These are phyloP conservation scores for Drosophila niveifrons DNA, from an alignment of 2,888 invertebrate species.

Conservation along the genomic window DNA sequence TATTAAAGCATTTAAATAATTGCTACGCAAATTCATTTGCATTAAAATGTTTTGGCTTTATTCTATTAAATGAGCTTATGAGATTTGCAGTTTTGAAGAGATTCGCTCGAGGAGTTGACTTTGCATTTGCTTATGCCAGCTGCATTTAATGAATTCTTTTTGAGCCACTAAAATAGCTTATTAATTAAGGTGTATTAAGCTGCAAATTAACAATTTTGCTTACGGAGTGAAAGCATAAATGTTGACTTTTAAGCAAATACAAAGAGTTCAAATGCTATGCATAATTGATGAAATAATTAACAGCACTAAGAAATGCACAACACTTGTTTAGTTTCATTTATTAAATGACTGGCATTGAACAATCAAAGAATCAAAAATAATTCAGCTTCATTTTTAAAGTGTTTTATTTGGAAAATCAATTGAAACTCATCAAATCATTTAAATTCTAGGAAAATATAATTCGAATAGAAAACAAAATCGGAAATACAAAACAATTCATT, in stretches of 20 bases:
- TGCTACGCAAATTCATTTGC: slow-evolving; percentile 9
- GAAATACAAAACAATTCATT: no score
- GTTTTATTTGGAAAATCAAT: no score
- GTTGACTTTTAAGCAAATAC: not conserved
- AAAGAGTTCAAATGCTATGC: not conserved
- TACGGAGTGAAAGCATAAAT: not conserved
- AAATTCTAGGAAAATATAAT: no score
- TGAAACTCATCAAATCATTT: no score
- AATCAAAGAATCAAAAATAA: no score
- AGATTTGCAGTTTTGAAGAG: slow-evolving; percentile 13
- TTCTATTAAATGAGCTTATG: slow-evolving; percentile 2
- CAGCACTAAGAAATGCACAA: not conserved
- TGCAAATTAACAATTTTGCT: not conserved
- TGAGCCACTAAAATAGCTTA: slow-evolving; percentile 9
- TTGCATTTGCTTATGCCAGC: not conserved
- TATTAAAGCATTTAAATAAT: slow-evolving; percentile 13
- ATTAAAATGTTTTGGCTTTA: not conserved
- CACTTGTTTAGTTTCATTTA: not conserved
- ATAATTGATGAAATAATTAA: not conserved
- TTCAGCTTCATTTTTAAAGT: no score
- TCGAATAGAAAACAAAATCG: no score
- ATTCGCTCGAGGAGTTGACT: not conserved
- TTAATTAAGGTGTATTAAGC: slow-evolving; percentile 4
- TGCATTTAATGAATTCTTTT: not conserved
- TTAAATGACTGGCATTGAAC: not conserved